These are phyloP conservation scores for Ctenodactylus gundi DNA, from an alignment of 2,113 vertebrate genomes.

Conservation along the genomic window DNA sequence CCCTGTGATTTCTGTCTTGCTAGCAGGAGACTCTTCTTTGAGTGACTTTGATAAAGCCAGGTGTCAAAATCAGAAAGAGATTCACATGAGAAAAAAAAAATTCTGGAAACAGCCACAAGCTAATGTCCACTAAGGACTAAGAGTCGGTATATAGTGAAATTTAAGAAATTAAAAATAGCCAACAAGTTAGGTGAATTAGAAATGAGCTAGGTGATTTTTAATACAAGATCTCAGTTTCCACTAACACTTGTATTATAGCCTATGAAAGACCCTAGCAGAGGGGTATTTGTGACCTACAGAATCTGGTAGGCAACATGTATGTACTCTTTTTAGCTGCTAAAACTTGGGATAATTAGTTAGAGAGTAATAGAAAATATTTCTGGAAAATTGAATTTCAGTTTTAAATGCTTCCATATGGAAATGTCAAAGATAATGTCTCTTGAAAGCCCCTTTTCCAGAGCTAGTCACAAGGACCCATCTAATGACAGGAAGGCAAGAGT, in stretches of 20 bases:
- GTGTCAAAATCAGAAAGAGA: neutral
- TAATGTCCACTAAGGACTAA: neutral
- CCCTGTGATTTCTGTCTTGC: neutral
- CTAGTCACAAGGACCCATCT: neutral
- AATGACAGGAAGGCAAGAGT: neutral
- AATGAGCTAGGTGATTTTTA: neutral
- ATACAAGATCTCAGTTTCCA: neutral
- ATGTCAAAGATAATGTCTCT: neutral
- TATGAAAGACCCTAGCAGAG: neutral
- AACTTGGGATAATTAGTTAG: neutral
- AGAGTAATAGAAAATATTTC: neutral
- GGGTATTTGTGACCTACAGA: neutral
- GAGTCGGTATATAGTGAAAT: neutral
- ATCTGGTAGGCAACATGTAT: neutral
- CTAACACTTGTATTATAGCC: neutral
- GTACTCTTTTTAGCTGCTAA: neutral
- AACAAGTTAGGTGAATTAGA: neutral
- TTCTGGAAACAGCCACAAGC: rapidly evolving
- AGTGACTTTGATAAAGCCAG: neutral
- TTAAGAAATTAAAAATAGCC: neutral
- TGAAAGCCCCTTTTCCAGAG: neutral
- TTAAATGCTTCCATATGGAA: neutral
- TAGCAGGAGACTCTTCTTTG: neutral
- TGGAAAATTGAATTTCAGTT: neutral
- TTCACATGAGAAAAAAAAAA: neutral